A percentile compares a stretch with the other conserved stretches of the same genome.
These are phyloP conservation scores for Phrixothrix hirtus DNA, from an alignment of 2,888 invertebrate genomes.

Conservation along the genomic window DNA sequence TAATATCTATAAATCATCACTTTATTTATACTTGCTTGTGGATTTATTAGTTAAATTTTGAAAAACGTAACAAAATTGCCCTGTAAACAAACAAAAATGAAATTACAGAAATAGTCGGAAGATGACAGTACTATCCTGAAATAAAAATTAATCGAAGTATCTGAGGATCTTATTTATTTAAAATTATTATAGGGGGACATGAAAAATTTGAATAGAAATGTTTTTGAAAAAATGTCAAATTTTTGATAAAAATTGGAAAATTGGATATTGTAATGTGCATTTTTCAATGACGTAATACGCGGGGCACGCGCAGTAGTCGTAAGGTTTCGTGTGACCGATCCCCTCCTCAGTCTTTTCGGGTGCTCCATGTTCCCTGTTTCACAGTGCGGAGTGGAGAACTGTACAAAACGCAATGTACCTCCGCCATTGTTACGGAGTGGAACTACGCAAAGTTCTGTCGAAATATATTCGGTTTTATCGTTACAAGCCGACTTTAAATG, in stretches of 20 bases:
- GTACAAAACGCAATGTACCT: conserved; percentile 58
- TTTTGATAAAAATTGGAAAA: neutral
- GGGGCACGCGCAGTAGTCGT: conserved; percentile 49
- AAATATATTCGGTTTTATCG: conserved; percentile 57
- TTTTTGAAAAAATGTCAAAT: neutral
- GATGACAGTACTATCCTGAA: too few species aligned
- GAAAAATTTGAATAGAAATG: too few species aligned
- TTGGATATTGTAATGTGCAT: too few species aligned
- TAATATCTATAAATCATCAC: too few species aligned
- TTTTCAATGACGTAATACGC: conserved; percentile 24
- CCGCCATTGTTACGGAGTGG: conserved; percentile 58
- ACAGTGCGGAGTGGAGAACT: conserved; percentile 56
- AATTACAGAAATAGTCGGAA: too few species aligned
- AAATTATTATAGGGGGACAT: too few species aligned
- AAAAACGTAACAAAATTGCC: too few species aligned
- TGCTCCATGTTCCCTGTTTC: conserved; percentile 57
- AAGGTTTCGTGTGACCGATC: conserved; percentile 50
- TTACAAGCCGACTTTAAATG: conserved; percentile 67
- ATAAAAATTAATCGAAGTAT: too few species aligned
- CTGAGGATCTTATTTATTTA: too few species aligned
- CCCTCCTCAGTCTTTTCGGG: conserved; percentile 57
- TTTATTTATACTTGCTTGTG: too few species aligned
- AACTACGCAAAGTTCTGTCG: conserved; percentile 55
- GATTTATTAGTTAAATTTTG: too few species aligned
- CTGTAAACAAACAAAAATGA: too few species aligned